Evolutionary conservation across 2,888 invertebrate species (phyloP), one percentile per base, ranked within the genome.

Genomic region (Idaea straminata): DNA sequence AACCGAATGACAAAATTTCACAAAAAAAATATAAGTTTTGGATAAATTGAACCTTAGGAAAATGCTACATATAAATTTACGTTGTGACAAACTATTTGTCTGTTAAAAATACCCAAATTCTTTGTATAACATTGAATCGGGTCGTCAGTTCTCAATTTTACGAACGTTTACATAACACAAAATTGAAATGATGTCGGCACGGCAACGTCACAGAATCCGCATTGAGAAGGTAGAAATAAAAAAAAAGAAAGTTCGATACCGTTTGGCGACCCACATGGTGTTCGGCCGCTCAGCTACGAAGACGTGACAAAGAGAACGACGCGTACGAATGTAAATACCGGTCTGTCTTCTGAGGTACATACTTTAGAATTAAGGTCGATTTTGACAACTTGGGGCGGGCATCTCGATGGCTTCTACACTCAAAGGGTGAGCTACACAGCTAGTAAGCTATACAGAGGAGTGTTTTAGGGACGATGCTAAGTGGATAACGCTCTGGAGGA

Each of bases 161-260:
- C 7, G 13, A 47, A 47, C 47, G 47, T 47, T 47, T 47, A 61
- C 59, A 64, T 36, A 38, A 47, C 58, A 15, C 60, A 66, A 62
- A 63, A 61, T 47, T 58, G 62, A 59, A 62, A 63, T 65, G 68
- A 68, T 35, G 59, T 70, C 71, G 69, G 69, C 66, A 69, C 65
- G 69, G 65, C 62, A 70, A 71, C 69, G 69, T 71, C 69, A 72
- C 76, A 70, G 74, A 74, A 72, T 76, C 73, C 67, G 72, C 74
- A 73, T 71, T 77, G 80, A 77, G 77, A 77, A 77, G 78, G 79
- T 79, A 81, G 47, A 47, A 7, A 47, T 80, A 86, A 84, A 80
- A 85, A 90, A 89, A 91, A 91, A 89, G 90, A 91, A 90, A 89
- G 88, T 82, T 73, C 73, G 74, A 77, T 87, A 87, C 91, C 91